These are phyloP conservation scores for Dusona sp. DNA, from an alignment of 2,888 invertebrate genomes.

Conservation along the genomic window DNA sequence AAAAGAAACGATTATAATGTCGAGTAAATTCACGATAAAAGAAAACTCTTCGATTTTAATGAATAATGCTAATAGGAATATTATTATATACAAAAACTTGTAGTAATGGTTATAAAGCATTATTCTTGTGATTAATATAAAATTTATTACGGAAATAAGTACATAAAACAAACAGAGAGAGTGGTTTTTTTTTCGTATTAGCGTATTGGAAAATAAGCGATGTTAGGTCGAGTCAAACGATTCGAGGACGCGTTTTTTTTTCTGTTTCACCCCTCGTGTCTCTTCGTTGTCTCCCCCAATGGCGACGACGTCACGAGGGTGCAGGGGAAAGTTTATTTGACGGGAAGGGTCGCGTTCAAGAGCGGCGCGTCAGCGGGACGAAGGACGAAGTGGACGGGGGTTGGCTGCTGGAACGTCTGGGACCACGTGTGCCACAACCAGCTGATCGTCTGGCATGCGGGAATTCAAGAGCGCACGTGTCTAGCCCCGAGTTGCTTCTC, in stretches of 20 bases:
- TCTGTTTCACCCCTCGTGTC: slow-evolving; percentile 54
- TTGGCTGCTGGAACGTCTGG: slow-evolving; percentile 61
- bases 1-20: not conserved
- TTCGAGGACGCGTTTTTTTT: slow-evolving; percentile 48
- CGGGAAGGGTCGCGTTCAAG: slow-evolving; percentile 61
- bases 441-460: slow-evolving; percentile 71
- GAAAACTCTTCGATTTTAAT: too few species aligned
- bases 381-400: slow-evolving; percentile 21
- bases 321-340: slow-evolving; percentile 54
- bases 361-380: slow-evolving; percentile 56
- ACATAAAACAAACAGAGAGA: not conserved
- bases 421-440: slow-evolving; percentile 71
- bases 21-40: not conserved
- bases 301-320: slow-evolving; percentile 53
- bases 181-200: not conserved
- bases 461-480: slow-evolving; percentile 64
- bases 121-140: not conserved
- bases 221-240: slow-evolving; percentile 38
- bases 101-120: not conserved
- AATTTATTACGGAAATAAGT: slow-evolving; percentile 4
- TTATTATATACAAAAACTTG: not conserved
- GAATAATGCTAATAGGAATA: not conserved
- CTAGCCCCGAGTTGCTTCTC: slow-evolving; percentile 35
- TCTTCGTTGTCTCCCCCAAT: slow-evolving; percentile 61
- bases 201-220: slow-evolving; percentile 29